Evolutionary conservation across 1,140 invertebrate genomes (phyloP).

Genomic region (Tetragnatha versicolor): DNA sequence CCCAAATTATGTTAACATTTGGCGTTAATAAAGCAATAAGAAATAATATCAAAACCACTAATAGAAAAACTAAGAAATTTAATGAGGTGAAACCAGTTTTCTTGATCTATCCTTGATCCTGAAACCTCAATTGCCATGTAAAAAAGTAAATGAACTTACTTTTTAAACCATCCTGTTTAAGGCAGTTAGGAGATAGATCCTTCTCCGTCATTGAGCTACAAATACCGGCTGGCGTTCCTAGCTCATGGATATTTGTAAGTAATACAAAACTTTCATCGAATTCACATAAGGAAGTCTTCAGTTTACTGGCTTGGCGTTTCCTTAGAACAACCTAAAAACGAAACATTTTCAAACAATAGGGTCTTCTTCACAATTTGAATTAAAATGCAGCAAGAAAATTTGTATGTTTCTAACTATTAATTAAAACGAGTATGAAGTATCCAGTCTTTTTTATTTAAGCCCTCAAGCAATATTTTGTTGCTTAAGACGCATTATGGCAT

Average conservation of each 20-base stretch:
- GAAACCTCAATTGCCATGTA: no score
- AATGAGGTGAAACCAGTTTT: no score
- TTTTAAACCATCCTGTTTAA: slow-evolving; percentile 4
- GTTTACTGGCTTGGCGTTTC: slow-evolving; percentile 26
- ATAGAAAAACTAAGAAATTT: no score
- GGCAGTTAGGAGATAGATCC: neutral
- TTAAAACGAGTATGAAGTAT: no score
- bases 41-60: no score
- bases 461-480: no score
- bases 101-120: no score
- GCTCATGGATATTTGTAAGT: neutral
- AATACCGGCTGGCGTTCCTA: neutral
- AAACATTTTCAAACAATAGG: neutral
- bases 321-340: slow-evolving; percentile 21
- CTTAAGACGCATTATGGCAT: no score
- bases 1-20: no score
- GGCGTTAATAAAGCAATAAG: no score
- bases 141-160: slow-evolving; percentile 15
- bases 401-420: neutral
- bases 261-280: slow-evolving; percentile 33
- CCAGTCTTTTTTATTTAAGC: no score
- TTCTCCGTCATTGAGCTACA: neutral
- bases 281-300: slow-evolving; percentile 12
- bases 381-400: neutral
- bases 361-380: neutral